Percentiles rank a stretch among this genome's conserved stretches.
Conservation (phyloP, 2,113 vertebrate species). For the Microcebus ravelobensis region DNA sequence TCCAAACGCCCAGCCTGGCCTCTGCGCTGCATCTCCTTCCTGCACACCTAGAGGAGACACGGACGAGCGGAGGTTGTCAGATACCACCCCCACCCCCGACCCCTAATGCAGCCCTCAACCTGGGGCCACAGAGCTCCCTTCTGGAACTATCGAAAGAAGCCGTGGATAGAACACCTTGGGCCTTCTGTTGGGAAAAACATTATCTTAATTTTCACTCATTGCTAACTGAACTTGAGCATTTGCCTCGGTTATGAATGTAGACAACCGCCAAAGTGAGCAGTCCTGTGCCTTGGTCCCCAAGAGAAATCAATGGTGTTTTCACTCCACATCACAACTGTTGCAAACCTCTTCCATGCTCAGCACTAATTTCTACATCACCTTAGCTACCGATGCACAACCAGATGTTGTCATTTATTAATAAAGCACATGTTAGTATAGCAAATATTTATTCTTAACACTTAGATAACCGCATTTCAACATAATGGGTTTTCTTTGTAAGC, state of each 20-base stretch:
- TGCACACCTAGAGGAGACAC: not conserved
- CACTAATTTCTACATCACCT: not conserved
- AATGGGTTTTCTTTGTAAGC: not conserved
- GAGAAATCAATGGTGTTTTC: not conserved
- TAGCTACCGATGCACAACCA: not conserved
- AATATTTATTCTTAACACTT: not conserved
- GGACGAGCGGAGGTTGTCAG: fast-evolving
- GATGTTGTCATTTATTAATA: not conserved
- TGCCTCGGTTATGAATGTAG: not conserved
- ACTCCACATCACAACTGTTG: too few species aligned
- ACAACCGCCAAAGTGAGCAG: too few species aligned
- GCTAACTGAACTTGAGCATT: not conserved
- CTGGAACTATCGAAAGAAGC: not conserved
- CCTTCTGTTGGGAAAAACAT: not conserved
- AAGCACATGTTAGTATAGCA: not conserved
- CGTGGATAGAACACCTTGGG: not conserved
- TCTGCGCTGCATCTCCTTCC: not conserved
- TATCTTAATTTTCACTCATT: not conserved
- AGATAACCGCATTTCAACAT: not conserved
- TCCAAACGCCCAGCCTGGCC: too few species aligned
- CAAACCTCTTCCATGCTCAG: not conserved
- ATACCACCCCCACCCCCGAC: not conserved
- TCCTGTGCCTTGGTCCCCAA: not conserved
- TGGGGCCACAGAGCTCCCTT: not conserved
- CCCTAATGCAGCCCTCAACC: not conserved